phyloP scores from a whole-genome alignment of 2,797 vertebrate genomes.

The Sebastes reedi region DNA sequence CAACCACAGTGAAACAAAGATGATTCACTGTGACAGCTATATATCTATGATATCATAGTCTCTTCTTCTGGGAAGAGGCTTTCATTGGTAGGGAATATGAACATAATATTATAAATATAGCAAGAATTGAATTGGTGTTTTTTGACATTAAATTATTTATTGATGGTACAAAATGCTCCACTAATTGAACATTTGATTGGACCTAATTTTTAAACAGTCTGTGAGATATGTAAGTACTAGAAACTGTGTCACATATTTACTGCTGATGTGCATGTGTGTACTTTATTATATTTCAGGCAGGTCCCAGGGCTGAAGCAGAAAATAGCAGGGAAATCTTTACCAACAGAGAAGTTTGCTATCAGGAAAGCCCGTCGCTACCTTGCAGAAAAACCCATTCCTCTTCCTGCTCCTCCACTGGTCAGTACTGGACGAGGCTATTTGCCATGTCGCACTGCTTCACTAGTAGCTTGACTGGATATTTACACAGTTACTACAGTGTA shows the following conservation, averaged over 20 bases:
- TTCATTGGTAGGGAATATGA: not conserved
- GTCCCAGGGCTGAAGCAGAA: conserved; percentile 95
- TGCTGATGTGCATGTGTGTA: not conserved
- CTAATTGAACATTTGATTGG: not conserved
- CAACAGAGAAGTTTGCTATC: conserved; percentile 98
- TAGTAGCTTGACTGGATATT: not conserved
- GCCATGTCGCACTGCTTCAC: not conserved
- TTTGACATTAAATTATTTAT: not conserved
- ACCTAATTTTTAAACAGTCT: not conserved
- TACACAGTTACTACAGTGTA: not conserved
- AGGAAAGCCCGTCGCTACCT: conserved; percentile 95
- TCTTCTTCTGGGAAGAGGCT: not conserved
- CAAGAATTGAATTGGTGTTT: not conserved
- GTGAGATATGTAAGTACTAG: not conserved
- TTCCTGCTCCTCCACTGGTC: conserved; percentile 93
- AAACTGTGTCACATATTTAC: not conserved
- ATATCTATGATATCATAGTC: not conserved
- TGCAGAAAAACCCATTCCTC: conserved; percentile 84
- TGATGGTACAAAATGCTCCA: not conserved
- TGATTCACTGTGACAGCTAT: not conserved
- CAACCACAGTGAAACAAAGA: conserved; percentile 16
- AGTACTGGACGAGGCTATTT: conserved; percentile 46
- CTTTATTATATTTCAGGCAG: conserved; percentile 81
- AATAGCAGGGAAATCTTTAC: conserved; percentile 97
- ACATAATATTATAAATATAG: not conserved